Percentiles rank a stretch among this genome's conserved stretches.
phyloP scores from a whole-genome alignment of 2,888 invertebrate species.

The Drosophila suboccidentalis region DNA sequence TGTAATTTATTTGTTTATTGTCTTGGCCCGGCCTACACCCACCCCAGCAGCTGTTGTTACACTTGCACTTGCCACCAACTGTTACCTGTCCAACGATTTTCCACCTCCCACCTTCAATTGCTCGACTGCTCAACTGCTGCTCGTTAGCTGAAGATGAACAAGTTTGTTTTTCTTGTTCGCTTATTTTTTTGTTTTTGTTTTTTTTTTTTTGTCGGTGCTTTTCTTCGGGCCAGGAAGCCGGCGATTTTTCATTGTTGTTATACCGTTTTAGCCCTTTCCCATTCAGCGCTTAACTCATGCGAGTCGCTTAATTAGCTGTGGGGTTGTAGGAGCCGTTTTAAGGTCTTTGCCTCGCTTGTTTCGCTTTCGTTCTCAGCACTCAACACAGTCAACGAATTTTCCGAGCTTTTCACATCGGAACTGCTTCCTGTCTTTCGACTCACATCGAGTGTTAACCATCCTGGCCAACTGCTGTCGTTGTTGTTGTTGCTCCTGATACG shows the following conservation, averaged over 20 bases:
- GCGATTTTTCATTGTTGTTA: constrained; percentile 76
- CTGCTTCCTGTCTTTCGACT: constrained; percentile 49
- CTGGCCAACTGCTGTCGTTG: constrained; percentile 2
- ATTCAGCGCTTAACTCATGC: constrained; percentile 45
- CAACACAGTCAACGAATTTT: constrained; percentile 36
- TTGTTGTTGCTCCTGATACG: constrained; percentile 35
- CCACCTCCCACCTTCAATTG: constrained; percentile 36
- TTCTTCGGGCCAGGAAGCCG: constrained; percentile 69
- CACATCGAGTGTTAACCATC: constrained; percentile 5
- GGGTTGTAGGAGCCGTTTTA: constrained; percentile 26
- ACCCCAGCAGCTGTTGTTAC: constrained; percentile 68
- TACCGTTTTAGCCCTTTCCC: constrained; percentile 12
- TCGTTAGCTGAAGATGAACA: constrained; percentile 78
- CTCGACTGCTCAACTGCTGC: constrained; percentile 24
- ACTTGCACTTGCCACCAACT: constrained; percentile 75
- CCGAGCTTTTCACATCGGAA: constrained; percentile 51
- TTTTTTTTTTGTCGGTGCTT: constrained; percentile 24
- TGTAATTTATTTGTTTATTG: constrained; percentile 82
- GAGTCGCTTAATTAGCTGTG: constrained; percentile 69
- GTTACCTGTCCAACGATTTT: constrained; percentile 27
- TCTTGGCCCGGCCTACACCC: constrained; percentile 47
- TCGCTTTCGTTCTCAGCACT: constrained; percentile 59
- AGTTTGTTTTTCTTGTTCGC: constrained; percentile 61
- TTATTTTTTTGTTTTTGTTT: constrained; percentile 6
- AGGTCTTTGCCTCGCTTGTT: constrained; percentile 36